Evolutionary conservation across 2,113 vertebrate species (phyloP).

Genomic region (Crotalus horridus): DNA sequence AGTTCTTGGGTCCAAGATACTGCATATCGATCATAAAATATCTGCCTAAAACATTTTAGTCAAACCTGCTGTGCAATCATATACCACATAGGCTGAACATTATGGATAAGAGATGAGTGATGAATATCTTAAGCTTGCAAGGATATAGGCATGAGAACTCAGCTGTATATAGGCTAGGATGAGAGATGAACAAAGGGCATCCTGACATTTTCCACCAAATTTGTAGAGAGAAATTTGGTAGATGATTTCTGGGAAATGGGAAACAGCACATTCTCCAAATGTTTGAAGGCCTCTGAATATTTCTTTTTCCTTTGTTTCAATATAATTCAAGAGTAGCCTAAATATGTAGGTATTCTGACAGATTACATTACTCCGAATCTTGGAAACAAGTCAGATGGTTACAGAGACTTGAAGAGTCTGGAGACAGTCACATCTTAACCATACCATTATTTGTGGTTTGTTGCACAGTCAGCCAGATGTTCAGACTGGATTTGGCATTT

Average conservation of each 20-base stretch:
- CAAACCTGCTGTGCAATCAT: conserved; percentile 16
- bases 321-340: background rate
- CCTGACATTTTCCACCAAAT: background rate
- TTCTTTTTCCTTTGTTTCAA: background rate
- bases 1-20: conserved; percentile 48
- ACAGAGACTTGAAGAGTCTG: background rate
- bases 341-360: background rate
- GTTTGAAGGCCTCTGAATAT: background rate
- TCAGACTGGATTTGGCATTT: background rate
- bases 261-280: background rate
- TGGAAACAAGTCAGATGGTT: background rate
- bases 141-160: background rate
- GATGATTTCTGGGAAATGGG: background rate
- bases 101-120: conserved; percentile 2
- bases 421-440: background rate
- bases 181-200: background rate
- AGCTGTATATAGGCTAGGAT: background rate
- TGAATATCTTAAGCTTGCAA: background rate
- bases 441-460: background rate
- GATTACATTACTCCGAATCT: background rate
- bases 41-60: conserved; percentile 45
- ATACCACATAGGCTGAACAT: background rate
- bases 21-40: conserved; percentile 52
- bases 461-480: background rate
- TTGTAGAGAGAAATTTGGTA: background rate